A percentile compares a stretch with the other conserved stretches of the same genome.
phyloP scores from a whole-genome alignment of 2,797 vertebrate species.

The Champsocephalus esox region DNA sequence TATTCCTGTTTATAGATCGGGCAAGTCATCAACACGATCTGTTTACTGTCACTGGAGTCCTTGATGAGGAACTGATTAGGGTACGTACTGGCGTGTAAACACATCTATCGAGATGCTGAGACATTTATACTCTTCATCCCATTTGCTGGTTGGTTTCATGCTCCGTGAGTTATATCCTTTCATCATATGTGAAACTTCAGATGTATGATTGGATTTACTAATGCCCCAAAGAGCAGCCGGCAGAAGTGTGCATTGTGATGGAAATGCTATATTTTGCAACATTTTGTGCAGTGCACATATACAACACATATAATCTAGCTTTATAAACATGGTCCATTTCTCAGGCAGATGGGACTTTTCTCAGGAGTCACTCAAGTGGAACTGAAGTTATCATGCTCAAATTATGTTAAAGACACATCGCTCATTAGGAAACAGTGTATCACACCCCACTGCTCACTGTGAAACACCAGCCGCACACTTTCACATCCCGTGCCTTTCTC shows the following conservation, averaged over 20 bases:
- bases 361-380: conserved; percentile 49
- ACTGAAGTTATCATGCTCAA: conserved; percentile 60
- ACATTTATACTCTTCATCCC: conserved; percentile 65
- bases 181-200: conserved; percentile 68
- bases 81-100: conserved; percentile 19
- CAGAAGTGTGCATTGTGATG: conserved; percentile 50
- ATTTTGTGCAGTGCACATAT: conserved; percentile 30
- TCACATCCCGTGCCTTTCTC: conserved; percentile 19
- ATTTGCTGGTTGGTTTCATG: conserved; percentile 71
- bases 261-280: conserved; percentile 46
- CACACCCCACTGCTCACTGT: conserved; percentile 59
- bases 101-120: conserved; percentile 42
- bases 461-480: conserved; percentile 41
- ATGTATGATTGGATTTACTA: conserved; percentile 73
- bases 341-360: conserved; percentile 48
- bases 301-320: conserved; percentile 48
- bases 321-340: conserved; percentile 41
- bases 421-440: conserved; percentile 66
- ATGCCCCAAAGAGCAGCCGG: conserved; percentile 57
- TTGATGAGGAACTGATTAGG: conserved; percentile 60
- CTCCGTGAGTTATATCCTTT: conserved; percentile 60
- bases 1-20: conserved; percentile 39
- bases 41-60: conserved; percentile 42
- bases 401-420: conserved; percentile 55
- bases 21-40: conserved; percentile 34